Evolutionary conservation across 1,140 invertebrate species (phyloP).

Genomic region (Drosophila melanica): DNA sequence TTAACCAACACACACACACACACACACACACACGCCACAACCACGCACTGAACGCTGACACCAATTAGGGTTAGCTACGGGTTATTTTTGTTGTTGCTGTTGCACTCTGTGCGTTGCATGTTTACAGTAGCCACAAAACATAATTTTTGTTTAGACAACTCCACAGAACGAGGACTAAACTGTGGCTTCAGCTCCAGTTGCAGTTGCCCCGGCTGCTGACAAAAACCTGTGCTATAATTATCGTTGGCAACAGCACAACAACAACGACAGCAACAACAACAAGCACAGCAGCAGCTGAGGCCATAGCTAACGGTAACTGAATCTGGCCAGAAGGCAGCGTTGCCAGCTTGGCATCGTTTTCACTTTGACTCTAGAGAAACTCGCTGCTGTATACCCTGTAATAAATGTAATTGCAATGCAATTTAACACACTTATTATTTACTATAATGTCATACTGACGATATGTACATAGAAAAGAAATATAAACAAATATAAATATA

Average conservation of each 20-base stretch:
- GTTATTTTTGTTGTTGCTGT: slow-evolving; percentile 33
- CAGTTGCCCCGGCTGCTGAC: not conserved
- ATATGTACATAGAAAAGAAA: too few relatives aligned
- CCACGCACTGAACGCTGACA: slow-evolving; percentile 68
- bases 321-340: slow-evolving; percentile 28
- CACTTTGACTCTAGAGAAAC: slow-evolving; percentile 27
- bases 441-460: too few relatives aligned
- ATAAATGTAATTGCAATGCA: not conserved
- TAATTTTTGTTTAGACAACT: slow-evolving; percentile 80
- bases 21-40: slow-evolving; percentile 14
- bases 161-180: slow-evolving; percentile 27
- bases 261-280: slow-evolving; percentile 14
- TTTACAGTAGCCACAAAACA: slow-evolving; percentile 80
- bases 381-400: not conserved
- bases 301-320: slow-evolving; percentile 30
- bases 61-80: slow-evolving; percentile 67
- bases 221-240: slow-evolving; percentile 65
- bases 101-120: slow-evolving; percentile 72
- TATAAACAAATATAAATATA: too few relatives aligned
- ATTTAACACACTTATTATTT: too few relatives aligned
- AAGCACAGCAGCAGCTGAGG: slow-evolving; percentile 13
- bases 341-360: slow-evolving; percentile 53
- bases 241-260: slow-evolving; percentile 29
- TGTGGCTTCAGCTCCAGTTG: slow-evolving; percentile 6
- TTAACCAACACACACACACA: slow-evolving; percentile 44